These are phyloP conservation scores for Bellardia pandia DNA, from an alignment of 2,888 invertebrate species.

Conservation along the genomic window DNA sequence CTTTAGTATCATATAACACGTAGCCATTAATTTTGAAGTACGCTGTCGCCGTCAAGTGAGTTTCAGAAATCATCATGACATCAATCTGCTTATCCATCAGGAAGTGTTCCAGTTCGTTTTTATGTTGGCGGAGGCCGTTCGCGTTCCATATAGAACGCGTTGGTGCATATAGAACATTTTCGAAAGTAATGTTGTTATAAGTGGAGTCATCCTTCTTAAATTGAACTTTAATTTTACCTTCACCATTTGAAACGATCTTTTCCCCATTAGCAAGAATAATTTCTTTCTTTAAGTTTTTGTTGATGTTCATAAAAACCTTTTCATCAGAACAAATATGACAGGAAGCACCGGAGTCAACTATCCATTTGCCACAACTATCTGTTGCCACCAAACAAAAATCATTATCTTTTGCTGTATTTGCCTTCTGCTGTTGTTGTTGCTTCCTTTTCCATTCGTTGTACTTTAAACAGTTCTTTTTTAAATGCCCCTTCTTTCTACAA, in stretches of 20 bases:
- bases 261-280: conserved; percentile 26
- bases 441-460: conserved; percentile 39
- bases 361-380: conserved; percentile 11
- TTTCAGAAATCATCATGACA: too few species aligned
- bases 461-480: conserved; percentile 16
- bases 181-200: conserved; percentile 10
- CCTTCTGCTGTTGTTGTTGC: neutral
- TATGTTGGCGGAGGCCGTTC: too few species aligned
- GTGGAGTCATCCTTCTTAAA: neutral
- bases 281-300: too few species aligned
- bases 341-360: conserved; percentile 32
- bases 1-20: too few species aligned
- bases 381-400: conserved; percentile 28
- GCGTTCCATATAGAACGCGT: too few species aligned
- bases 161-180: too few species aligned
- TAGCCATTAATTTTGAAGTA: too few species aligned
- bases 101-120: too few species aligned
- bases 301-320: conserved; percentile 13
- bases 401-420: conserved; percentile 18
- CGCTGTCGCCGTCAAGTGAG: too few species aligned
- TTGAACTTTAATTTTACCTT: conserved; percentile 11
- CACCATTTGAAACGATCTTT: conserved; percentile 8
- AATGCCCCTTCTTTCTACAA: conserved; percentile 25
- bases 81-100: too few species aligned
- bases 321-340: conserved; percentile 39